Evolutionary conservation across 2,113 vertebrate genomes (phyloP).

Genomic region (Osmerus eperlanus): DNA sequence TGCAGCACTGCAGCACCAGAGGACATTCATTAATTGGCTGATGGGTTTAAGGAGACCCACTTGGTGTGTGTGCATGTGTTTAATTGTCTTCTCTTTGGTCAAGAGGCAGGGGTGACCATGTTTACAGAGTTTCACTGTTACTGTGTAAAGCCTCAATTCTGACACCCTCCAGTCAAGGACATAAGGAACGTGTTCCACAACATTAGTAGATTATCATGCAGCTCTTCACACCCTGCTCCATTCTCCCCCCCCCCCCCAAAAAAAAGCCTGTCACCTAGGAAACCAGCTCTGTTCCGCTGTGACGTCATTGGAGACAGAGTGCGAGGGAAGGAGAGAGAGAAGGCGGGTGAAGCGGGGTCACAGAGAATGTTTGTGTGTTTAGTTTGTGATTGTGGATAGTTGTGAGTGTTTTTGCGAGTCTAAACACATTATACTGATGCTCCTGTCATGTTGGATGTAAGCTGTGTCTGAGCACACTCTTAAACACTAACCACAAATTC

Average conservation of each 20-base stretch:
- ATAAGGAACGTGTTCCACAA: background rate
- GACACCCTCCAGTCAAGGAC: conserved; percentile 39
- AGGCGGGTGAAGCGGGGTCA: conserved; percentile 19
- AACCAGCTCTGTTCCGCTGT: conserved; percentile 44
- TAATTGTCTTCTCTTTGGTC: conserved; percentile 2
- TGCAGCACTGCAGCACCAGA: conserved; percentile 54
- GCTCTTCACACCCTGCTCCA: background rate
- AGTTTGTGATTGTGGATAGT: background rate
- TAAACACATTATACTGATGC: conserved; percentile 18
- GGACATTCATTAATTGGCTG: conserved; percentile 20
- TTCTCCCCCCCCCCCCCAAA: background rate
- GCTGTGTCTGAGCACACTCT: conserved; percentile 25
- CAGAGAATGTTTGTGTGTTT: background rate
- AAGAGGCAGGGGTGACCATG: background rate
- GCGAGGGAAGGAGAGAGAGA: conserved; percentile 18
- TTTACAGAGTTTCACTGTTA: background rate
- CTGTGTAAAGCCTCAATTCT: conserved; percentile 6
- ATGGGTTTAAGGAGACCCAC: conserved; percentile 19
- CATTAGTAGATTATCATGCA: background rate
- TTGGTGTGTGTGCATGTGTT: background rate
- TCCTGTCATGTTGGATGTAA: conserved; percentile 13
- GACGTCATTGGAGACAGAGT: conserved; percentile 4
- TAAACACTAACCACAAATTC: conserved; percentile 43
- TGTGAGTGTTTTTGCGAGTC: conserved; percentile 31
- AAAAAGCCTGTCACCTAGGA: conserved; percentile 43